Conservation (phyloP, 2,113 vertebrate genomes). For the Trichechus manatus region DNA sequence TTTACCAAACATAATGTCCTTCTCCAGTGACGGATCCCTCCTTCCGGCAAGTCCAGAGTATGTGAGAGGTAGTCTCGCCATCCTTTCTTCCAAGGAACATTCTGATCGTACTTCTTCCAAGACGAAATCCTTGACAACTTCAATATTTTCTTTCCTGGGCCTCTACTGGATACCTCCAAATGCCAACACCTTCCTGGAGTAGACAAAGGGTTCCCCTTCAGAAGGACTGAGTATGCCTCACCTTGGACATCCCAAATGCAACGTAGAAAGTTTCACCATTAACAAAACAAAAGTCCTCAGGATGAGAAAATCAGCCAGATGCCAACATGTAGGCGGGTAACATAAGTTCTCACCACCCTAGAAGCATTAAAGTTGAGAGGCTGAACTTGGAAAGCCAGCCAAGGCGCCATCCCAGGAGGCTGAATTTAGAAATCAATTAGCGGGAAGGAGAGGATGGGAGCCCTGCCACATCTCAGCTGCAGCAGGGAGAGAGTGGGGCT, state of each 20-base stretch:
- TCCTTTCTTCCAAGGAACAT: no score
- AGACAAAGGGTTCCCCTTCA: background rate
- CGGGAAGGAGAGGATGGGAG: background rate
- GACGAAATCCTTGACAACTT: background rate
- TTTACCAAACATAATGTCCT: no score
- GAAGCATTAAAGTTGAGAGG: conserved; percentile 63
- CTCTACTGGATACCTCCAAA: background rate
- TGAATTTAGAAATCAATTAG: conserved; percentile 65
- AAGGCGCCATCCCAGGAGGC: conserved; percentile 49
- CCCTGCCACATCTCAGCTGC: background rate
- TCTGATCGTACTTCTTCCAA: no score
- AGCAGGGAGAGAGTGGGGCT: no score
- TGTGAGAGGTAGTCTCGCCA: no score
- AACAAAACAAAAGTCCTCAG: background rate
- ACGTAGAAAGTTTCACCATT: background rate
- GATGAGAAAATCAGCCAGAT: conserved; percentile 61
- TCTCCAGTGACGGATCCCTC: no score
- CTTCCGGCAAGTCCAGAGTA: no score
- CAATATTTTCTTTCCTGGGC: background rate
- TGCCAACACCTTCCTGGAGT: background rate
- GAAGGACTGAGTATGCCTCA: background rate
- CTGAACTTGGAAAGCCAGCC: conserved; percentile 66
- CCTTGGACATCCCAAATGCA: background rate
- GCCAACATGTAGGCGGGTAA: conserved; percentile 64
- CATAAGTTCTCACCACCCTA: conserved; percentile 57